Evolutionary conservation across 2,888 invertebrate species (phyloP), one percentile per base, ranked within the genome.

Genomic region (Synanthedon formicaeformis): DNA sequence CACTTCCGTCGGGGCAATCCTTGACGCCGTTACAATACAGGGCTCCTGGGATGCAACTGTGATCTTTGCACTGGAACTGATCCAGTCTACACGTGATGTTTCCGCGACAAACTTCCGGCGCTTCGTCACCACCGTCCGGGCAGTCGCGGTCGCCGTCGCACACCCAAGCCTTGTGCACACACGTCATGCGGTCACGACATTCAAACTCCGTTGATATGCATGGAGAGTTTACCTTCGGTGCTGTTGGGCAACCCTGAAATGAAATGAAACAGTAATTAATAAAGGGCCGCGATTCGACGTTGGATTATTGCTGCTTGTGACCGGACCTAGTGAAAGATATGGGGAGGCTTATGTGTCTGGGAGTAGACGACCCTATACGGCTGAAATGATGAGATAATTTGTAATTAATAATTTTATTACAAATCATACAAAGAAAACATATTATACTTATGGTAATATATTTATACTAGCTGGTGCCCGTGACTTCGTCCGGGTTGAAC

Each of bases 121-220:
- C 87, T 75, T 96, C 96, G 71, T 96, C 96, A 0, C 92, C 92
- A 40, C 94, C 95, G 66, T 93, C 92, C 0, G 93, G 92, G 66
- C 96, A 96, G 74, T 96, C 96, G 50, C 88, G 88, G 62, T 94
- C 93, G 1, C 94, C 95, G 65, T 96, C 96, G 70, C 96, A 96
- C 11, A 96, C 87, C 95, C 95, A 96, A 23, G 90, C 91, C 56
- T 89, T 90, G 69, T 94, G 93, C 48, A 96, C 91, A 73, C 96
- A 96, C 1, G 93, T 94, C 63, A 94, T 88, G 49, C 91, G 90
- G 76, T 96, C 96, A 48, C 89, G 90, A 73, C 96, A 96, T 67
- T 93, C 92, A 71, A 92, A 95, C 70, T 96, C 96, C 48, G 90
- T 89, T 1, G 89, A 77, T 58, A 90, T 86, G 73, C 96, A 96